Evolutionary conservation across 2,888 invertebrate genomes (phyloP).

Genomic region (Trachelus tabidus): DNA sequence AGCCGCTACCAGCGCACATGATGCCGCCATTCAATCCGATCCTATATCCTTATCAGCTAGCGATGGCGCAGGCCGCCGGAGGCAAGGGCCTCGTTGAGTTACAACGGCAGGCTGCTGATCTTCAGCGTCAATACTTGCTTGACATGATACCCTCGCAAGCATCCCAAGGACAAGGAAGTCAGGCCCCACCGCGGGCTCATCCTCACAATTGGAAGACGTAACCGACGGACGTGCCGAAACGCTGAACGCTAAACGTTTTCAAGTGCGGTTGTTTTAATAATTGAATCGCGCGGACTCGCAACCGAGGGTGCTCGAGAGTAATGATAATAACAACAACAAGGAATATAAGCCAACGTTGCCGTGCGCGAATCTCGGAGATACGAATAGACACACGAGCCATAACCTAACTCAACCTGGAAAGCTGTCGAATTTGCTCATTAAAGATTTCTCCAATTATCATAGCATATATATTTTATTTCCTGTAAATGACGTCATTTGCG

Average conservation of each 20-base stretch:
- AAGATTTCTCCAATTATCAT: not conserved
- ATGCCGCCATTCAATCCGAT: constrained; percentile 91
- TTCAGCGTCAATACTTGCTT: constrained; percentile 94
- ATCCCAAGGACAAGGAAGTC: constrained; percentile 65
- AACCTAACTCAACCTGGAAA: not conserved
- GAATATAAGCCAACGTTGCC: not conserved
- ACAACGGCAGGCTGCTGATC: constrained; percentile 84
- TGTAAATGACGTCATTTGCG: not conserved
- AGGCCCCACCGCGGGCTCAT: constrained; percentile 60
- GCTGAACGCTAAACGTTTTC: constrained; percentile 4
- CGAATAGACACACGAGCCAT: not conserved
- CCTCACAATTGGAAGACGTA: constrained; percentile 74
- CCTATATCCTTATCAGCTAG: constrained; percentile 89
- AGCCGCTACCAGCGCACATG: constrained; percentile 79
- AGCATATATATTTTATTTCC: not conserved
- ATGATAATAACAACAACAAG: not conserved
- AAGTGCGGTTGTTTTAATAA: not conserved
- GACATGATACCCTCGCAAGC: constrained; percentile 89
- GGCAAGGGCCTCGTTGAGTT: constrained; percentile 76
- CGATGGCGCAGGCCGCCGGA: constrained; percentile 80
- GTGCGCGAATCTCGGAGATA: not conserved
- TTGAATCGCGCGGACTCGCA: not conserved
- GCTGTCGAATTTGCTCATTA: not conserved
- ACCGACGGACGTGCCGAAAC: constrained; percentile 56
- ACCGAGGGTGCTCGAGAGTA: not conserved